Base-by-base conservation (phyloP, 2,797 vertebrate species). In the Crocidura indochinensis region DNA sequence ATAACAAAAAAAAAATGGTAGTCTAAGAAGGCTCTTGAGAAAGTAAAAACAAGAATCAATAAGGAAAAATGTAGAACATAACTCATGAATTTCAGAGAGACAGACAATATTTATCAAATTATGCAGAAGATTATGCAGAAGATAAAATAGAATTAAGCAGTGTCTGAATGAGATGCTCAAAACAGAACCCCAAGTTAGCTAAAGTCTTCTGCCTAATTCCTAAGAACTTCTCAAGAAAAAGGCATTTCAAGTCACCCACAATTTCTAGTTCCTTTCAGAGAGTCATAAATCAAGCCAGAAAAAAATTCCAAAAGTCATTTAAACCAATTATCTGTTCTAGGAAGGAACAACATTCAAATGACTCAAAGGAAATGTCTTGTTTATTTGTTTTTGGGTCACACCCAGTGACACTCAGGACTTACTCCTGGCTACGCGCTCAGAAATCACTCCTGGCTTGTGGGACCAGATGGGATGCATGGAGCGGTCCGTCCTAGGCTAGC, bases 141-240 rank as follows among this genome's bases (percentile, higher is more conserved):
- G 29, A 82, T 22, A 84, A 73, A 79, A 84, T 69, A 84, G 71
- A 91, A 69, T 76, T 67, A 27, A 27, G 51, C 67, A 85, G 22
- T 93, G 67, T 29, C 56, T 88, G 47, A 24, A 62, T 51, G 17
- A 74, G 67, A 65, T 46, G 80, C n/a, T 81, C 29, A 85, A 87
- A 74, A 76, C 60, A 78, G 53, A 93, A 84, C 17, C 72, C 20
- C 10, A 53, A 68, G 53, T 82, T 67, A 78, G 73, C 72, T 88
- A 73, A 85, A 88, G 38, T 14, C 62, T 92, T 77, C 46, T 44
- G 24, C 51, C 75, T 75, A 62, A 65, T 90, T 88, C 29, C 49
- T 83, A 72, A 84, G 15, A 90, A 62, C 17, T 82, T 91, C 92
- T 80, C n/a, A 76, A 73, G 56, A 92, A 92, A 90, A 92, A 44